phyloP scores from a whole-genome alignment of 2,113 vertebrate species.

The Eurystomus gularis region DNA sequence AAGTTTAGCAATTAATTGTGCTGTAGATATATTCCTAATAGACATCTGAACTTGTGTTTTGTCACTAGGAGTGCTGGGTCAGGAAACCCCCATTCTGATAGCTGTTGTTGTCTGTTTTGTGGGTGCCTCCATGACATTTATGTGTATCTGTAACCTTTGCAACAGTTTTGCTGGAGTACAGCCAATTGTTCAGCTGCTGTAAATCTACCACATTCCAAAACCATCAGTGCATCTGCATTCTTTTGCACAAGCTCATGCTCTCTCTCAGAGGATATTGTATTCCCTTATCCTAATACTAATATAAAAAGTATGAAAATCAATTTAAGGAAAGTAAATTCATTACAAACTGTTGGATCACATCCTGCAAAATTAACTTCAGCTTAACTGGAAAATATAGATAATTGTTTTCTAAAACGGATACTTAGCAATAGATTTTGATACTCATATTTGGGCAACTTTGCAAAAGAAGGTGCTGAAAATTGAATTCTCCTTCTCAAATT shows the following conservation, averaged over 20 bases:
- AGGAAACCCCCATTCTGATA: too few relatives aligned
- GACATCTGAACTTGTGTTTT: too few relatives aligned
- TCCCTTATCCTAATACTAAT: not conserved
- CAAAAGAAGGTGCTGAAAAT: not conserved
- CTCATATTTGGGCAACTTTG: not conserved
- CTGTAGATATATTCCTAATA: too few relatives aligned
- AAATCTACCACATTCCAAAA: not conserved
- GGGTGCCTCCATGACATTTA: too few relatives aligned
- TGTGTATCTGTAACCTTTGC: not conserved
- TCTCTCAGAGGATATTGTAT: not conserved
- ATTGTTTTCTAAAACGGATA: not conserved
- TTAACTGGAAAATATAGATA: not conserved
- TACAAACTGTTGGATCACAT: not conserved
- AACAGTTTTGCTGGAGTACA: constrained; percentile 3
- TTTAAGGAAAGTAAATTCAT: not conserved
- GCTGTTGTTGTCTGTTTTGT: too few relatives aligned
- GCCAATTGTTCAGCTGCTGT: constrained; percentile 9
- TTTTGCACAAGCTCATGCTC: not conserved
- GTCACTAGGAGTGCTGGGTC: too few relatives aligned
- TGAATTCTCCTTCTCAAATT: not conserved
- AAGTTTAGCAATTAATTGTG: too few relatives aligned
- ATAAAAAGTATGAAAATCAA: not conserved
- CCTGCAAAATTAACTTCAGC: not conserved
- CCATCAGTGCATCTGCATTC: not conserved
- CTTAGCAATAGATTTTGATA: not conserved